Percentiles rank a stretch among this genome's conserved stretches.
These are phyloP conservation scores for Oxyura jamaicensis DNA, from an alignment of 2,113 vertebrate species.

Conservation along the genomic window DNA sequence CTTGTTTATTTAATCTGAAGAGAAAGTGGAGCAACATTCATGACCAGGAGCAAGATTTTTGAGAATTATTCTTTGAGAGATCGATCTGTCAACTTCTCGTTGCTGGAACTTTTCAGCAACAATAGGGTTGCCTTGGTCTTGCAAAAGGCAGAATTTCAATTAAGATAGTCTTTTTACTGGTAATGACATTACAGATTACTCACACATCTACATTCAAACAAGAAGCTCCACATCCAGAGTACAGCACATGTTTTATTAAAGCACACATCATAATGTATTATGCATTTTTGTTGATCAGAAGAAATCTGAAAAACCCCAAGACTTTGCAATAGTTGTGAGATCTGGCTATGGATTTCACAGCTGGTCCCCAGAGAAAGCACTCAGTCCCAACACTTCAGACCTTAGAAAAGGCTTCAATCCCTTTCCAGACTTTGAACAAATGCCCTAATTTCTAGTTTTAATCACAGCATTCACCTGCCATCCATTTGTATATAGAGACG, in stretches of 20 bases:
- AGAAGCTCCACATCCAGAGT: not conserved
- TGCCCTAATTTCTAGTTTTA: not conserved
- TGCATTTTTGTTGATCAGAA: not conserved
- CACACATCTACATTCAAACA: not conserved
- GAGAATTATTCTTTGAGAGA: not conserved
- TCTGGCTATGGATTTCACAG: not conserved
- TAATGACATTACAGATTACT: not conserved
- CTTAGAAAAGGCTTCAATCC: not conserved
- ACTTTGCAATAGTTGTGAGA: not conserved
- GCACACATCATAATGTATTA: not conserved
- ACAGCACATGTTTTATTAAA: not conserved
- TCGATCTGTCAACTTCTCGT: not conserved
- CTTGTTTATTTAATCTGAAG: not conserved
- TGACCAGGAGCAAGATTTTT: not conserved
- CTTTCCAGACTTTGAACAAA: not conserved
- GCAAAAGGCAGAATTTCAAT: not conserved
- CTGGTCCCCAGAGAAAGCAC: not conserved
- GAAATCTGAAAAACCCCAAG: not conserved
- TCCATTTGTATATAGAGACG: fast-evolving
- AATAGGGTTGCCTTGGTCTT: not conserved
- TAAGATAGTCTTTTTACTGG: not conserved
- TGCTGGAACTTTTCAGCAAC: not conserved
- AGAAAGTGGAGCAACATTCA: not conserved
- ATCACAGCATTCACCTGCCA: not conserved
- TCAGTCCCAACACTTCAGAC: not conserved